These are phyloP conservation scores for Sanderia malayensis DNA, from an alignment of 30 jellyfish, hydroid and myxozoan species.

Conservation along the genomic window DNA sequence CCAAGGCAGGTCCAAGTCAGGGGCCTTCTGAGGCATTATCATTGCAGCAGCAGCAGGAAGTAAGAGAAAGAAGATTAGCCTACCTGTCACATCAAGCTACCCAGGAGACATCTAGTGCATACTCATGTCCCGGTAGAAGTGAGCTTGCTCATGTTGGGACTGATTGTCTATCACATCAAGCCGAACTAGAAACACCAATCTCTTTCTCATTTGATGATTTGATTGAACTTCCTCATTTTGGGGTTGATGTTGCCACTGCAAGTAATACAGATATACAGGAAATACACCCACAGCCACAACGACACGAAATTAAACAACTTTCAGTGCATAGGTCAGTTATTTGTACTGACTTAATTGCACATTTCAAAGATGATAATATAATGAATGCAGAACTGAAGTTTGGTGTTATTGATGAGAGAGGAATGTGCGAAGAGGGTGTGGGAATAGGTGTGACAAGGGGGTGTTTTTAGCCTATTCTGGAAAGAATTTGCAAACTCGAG, in stretches of 20 bases:
- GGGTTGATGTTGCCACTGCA: constrained; percentile 5
- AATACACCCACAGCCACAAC: constrained; percentile 3
- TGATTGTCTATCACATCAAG: no score
- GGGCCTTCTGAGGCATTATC: constrained; percentile 6
- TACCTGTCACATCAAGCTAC: no score
- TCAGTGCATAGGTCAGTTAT: constrained; percentile 24
- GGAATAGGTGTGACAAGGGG: constrained; percentile 24
- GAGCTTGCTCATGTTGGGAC: no score
- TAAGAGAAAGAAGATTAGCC: background rate
- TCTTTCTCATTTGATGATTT: constrained; percentile 1
- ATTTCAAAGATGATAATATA: constrained; percentile 15
- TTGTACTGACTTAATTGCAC: constrained; percentile 6
- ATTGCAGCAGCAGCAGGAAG: constrained; percentile 6
- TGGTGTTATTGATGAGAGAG: constrained; percentile 26
- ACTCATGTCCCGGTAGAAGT: no score
- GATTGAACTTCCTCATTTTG: constrained; percentile 2
- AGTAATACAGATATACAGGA: constrained; percentile 14
- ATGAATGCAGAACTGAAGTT: background rate
- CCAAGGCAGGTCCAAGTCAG: no score
- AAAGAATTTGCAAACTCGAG: constrained; percentile 14
- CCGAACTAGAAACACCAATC: no score
- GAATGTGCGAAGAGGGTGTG: constrained; percentile 12
- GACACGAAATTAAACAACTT: constrained; percentile 15
- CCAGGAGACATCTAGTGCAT: no score
- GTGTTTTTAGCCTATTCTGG: constrained; percentile 29